Base-by-base conservation (phyloP, 2,888 invertebrate genomes). In the Cactoblastis cactorum region DNA sequence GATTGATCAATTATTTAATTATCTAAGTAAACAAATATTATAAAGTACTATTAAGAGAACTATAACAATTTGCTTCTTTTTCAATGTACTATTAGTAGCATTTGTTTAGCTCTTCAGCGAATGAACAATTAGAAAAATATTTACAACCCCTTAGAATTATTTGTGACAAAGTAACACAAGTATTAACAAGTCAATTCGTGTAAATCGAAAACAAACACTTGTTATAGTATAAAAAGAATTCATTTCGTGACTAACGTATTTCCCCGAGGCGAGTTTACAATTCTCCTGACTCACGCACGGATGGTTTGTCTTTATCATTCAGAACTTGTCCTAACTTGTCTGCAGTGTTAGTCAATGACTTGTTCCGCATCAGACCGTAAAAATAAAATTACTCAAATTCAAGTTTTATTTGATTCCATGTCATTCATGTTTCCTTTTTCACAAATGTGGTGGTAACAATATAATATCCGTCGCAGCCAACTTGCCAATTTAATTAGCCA, bases 301-400 rank as follows among this genome's bases (percentile, higher is more conserved):
- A 28, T 8, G 1, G 28, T 24, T 32, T 45, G 55, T 53, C 52
- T 50, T 17, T 54, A 49, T 38, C 41, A 53, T 53, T 50, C 53
- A 53, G 39, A 33, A 57, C 61, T 52, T 50, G 61, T 58, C 51
- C 14, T 1, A 45, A 61, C 61, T 48, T 61, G 58, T 58, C 53
- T 56, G 18, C 9, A 22, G 46, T 17, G n/a, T 35, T 34, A 9
- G 41, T 52, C 43, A 45, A 50, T 53, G 51, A 43, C 15, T 37
- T 43, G 45, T 24, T 22, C 34, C 33, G 6, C 19, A 19, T 24
- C 32, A 17, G 37, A 45, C 28, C 41, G 35, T 41, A 14, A 24
- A 41, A 24, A 1, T 14, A 22, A 14, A 14, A 1, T 35, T 14
- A 14, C 28, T 28, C 28, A 9, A 28, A 28, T 28, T 28, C 8